Evolutionary conservation across 2,113 vertebrate species (phyloP).

Genomic region (Salvator merianae): DNA sequence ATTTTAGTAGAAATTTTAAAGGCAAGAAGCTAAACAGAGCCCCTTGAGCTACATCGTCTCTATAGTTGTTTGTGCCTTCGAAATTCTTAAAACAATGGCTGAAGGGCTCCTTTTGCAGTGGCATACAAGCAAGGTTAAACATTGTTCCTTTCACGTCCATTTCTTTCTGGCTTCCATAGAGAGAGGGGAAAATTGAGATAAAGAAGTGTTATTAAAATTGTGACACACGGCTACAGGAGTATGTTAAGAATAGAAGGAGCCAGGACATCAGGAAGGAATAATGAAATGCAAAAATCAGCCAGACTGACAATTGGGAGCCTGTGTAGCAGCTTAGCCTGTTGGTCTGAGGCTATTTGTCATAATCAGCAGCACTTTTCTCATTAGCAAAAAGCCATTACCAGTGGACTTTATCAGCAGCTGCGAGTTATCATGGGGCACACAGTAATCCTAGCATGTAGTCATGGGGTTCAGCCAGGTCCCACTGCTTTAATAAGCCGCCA

Average conservation of each 20-base stretch:
- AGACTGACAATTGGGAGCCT: slow-evolving; percentile 86
- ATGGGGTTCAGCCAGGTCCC: slow-evolving; percentile 72
- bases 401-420: slow-evolving; percentile 88
- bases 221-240: slow-evolving; percentile 74
- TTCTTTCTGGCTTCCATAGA: slow-evolving; percentile 72
- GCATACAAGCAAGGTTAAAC: slow-evolving; percentile 64
- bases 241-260: slow-evolving; percentile 74
- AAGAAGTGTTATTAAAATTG: slow-evolving; percentile 84
- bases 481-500: slow-evolving; percentile 81
- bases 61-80: slow-evolving; percentile 61
- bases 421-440: slow-evolving; percentile 84
- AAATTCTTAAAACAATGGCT: slow-evolving; percentile 67
- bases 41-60: slow-evolving; percentile 36
- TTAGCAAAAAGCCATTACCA: slow-evolving; percentile 96
- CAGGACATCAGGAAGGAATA: slow-evolving; percentile 84
- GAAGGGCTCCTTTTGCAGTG: slow-evolving; percentile 47
- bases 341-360: slow-evolving; percentile 93
- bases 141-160: slow-evolving; percentile 70
- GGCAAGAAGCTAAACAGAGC: slow-evolving; percentile 42
- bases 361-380: slow-evolving; percentile 96
- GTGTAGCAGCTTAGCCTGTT: slow-evolving; percentile 97
- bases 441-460: slow-evolving; percentile 81
- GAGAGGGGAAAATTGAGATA: slow-evolving; percentile 79
- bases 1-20: slow-evolving; percentile 17
- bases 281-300: slow-evolving; percentile 91